phyloP scores from a whole-genome alignment of 2,888 invertebrate genomes.

The Gymnocheta viridis region DNA sequence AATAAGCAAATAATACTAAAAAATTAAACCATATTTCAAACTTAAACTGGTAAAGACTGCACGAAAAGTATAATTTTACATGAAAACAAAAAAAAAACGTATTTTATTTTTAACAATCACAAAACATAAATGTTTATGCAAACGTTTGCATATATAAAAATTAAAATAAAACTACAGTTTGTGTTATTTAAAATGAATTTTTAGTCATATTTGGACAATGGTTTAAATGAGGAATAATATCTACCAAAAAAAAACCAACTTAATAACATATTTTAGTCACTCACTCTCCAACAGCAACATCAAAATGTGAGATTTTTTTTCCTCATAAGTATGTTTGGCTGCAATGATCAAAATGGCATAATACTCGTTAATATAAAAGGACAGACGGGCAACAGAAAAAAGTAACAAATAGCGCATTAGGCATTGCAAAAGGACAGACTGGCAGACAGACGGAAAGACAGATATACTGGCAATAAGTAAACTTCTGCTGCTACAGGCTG shows the following conservation, averaged over 20 bases:
- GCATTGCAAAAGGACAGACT: conserved; percentile 22
- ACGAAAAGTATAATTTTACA: conserved; percentile 40
- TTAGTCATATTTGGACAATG: conserved; percentile 30
- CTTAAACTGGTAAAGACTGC: neutral
- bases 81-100: too few species aligned
- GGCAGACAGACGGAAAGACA: neutral
- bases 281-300: conserved; percentile 1
- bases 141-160: conserved; percentile 25
- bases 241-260: conserved; percentile 30
- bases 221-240: neutral
- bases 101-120: neutral
- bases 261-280: conserved; percentile 66
- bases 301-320: conserved; percentile 34
- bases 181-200: conserved; percentile 28
- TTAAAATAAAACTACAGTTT: conserved; percentile 6
- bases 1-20: neutral
- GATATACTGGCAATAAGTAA: neutral
- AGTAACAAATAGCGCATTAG: conserved; percentile 19
- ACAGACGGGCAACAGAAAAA: conserved; percentile 12
- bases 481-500: conserved; percentile 9
- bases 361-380: conserved; percentile 1
- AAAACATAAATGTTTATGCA: conserved; percentile 7
- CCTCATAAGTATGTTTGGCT: neutral
- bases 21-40: conserved; percentile 11
- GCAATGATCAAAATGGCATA: conserved; percentile 10